Percentiles rank a stretch among this genome's conserved stretches.
These are phyloP conservation scores for Pachymerium ferrugineum DNA, from an alignment of 2,888 invertebrate species.

Conservation along the genomic window DNA sequence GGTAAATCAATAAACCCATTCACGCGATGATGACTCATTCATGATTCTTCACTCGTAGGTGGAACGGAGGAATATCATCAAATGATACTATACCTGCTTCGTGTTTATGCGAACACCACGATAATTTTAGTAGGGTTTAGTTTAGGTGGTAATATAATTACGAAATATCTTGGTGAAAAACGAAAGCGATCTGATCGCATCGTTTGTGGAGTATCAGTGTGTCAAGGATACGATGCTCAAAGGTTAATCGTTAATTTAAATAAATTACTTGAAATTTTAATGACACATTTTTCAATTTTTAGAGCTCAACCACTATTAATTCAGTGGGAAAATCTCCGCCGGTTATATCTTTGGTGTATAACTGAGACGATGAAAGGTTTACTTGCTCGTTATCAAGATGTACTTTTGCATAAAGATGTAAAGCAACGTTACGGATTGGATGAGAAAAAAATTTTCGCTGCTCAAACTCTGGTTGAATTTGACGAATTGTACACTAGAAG, in stretches of 20 bases:
- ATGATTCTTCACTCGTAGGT: conserved; percentile 54
- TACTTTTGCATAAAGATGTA: conserved; percentile 67
- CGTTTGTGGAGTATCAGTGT: conserved; percentile 84
- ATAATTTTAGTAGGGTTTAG: conserved; percentile 86
- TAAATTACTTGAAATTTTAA: not conserved
- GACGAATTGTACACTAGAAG: conserved; percentile 82
- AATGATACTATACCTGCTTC: conserved; percentile 70
- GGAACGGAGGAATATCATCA: conserved; percentile 80
- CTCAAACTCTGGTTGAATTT: conserved; percentile 78
- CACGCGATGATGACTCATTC: not conserved
- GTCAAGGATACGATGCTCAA: conserved; percentile 88
- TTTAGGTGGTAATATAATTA: conserved; percentile 85
- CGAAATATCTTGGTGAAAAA: conserved; percentile 83
- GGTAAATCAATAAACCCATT: conserved; percentile 56
- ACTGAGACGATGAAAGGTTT: conserved; percentile 85
- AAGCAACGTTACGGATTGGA: conserved; percentile 63
- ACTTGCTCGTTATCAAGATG: conserved; percentile 73
- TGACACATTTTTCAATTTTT: conserved; percentile 38
- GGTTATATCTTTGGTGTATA: conserved; percentile 86
- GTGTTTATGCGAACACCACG: conserved; percentile 67
- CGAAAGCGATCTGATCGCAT: conserved; percentile 52
- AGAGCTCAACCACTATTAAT: conserved; percentile 75
- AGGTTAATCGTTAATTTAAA: conserved; percentile 58
- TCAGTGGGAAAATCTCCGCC: conserved; percentile 82
- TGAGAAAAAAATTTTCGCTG: conserved; percentile 74